Base-by-base conservation (phyloP, 2,888 invertebrate genomes). In the Cephalotes varians region DNA sequence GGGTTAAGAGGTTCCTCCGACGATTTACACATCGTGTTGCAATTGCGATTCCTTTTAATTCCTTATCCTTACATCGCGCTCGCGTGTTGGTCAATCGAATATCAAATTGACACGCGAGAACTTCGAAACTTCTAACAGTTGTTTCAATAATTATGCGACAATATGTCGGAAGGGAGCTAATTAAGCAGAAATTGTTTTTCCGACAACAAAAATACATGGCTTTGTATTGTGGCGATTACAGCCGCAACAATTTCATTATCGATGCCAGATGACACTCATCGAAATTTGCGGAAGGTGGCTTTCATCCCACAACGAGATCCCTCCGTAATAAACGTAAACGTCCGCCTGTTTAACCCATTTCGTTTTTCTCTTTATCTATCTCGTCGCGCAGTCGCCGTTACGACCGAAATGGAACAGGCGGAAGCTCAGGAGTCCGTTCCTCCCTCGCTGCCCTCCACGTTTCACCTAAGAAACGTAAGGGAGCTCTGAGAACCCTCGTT, bases 21-120 rank as follows among this genome's bases (percentile, higher is more conserved):
- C 80, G 82, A 81, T 87, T 88, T 87, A 88, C 85, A 85, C 84
- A 85, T 84, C 82, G 81, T 81, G 80, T 83, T 85, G 86, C 84
- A 85, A 69, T 81, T 34, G 18, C 67, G 62, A 72, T 25, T 40
- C 40, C 56, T 64, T 56, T 49, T 28, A 25, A 3, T 40, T 18
- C 44, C 25, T 64, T 25, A 44, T n/a, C 9, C n/a, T n/a, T 73
- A 25, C 60, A 73, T 31, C 73, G 9, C 31, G 31, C 37, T 28
- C 15, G n/a, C 15, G 4, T 40, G n/a, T 31, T 21, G n/a, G 5
- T n/a, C n/a, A 5, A 15, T 34, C 69, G 2, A 15, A 1, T 34
- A 25, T 25, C 37, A 18, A 37, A 72, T 56, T 56, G 37, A 34
- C n/a, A 60, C 34, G n/a, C n/a, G 0, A 44, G 21, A 34, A n/a